phyloP scores from a whole-genome alignment of 1,140 invertebrate species.

The Heliconius hewitsoni region DNA sequence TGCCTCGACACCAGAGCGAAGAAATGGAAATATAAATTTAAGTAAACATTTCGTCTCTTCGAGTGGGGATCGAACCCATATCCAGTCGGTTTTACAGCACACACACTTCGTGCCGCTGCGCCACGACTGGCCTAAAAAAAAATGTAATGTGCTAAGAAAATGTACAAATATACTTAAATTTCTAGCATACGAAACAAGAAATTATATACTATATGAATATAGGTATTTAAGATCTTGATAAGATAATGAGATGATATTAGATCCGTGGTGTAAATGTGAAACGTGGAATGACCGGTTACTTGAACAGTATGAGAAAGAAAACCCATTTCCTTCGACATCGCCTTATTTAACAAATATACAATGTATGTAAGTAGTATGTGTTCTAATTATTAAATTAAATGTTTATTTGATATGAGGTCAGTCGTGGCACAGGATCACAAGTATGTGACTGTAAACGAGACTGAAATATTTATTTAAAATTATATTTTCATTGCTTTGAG shows the following conservation, averaged over 20 bases:
- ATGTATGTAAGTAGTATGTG: constrained; percentile 1
- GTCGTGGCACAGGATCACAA: neutral
- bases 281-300: constrained; percentile 56
- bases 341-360: neutral
- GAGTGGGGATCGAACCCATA: too few species aligned
- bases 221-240: constrained; percentile 12
- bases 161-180: too few species aligned
- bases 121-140: too few species aligned
- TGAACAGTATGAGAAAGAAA: constrained; percentile 42
- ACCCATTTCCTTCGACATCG: constrained; percentile 28
- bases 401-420: neutral
- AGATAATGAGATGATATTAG: constrained; percentile 35
- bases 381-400: neutral
- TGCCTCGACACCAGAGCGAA: too few species aligned
- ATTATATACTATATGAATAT: neutral
- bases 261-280: constrained; percentile 51
- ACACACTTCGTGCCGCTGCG: too few species aligned
- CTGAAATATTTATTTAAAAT: neutral
- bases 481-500: neutral
- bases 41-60: too few species aligned
- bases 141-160: too few species aligned
- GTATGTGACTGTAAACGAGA: neutral
- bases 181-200: too few species aligned
- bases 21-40: too few species aligned
- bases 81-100: too few species aligned